phyloP scores from a whole-genome alignment of 2,113 vertebrate genomes.

The Etheostoma spectabile region DNA sequence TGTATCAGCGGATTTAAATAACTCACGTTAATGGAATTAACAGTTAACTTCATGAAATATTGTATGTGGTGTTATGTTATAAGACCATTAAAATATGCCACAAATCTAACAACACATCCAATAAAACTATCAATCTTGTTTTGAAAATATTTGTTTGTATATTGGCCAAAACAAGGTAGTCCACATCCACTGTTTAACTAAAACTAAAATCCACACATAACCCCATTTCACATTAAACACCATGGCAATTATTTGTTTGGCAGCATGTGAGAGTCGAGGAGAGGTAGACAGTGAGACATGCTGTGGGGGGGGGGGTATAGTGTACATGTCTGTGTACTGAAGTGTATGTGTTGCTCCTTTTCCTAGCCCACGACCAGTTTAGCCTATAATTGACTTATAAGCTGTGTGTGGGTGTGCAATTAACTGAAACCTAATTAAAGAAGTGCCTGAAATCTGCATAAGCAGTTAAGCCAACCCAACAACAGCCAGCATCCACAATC shows the following conservation, averaged over 20 bases:
- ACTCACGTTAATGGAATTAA: too few species aligned
- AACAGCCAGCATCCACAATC: slow-evolving; percentile 17
- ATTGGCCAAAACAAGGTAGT: background rate
- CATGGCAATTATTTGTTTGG: slow-evolving; percentile 44
- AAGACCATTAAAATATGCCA: background rate
- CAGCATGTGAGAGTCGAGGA: slow-evolving; percentile 25
- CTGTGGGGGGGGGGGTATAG: background rate
- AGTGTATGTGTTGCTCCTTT: slow-evolving; percentile 26
- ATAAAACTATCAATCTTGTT: background rate
- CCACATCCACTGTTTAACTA: slow-evolving; percentile 8
- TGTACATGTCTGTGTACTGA: background rate
- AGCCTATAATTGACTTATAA: slow-evolving; percentile 71
- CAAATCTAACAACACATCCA: background rate
- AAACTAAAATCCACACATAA: slow-evolving; percentile 1
- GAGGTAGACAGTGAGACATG: slow-evolving; percentile 14
- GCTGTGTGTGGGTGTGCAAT: slow-evolving; percentile 72
- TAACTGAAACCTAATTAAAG: slow-evolving; percentile 71
- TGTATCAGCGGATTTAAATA: too few species aligned
- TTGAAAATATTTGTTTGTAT: background rate
- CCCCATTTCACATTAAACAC: slow-evolving; percentile 33
- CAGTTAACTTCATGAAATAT: too few species aligned
- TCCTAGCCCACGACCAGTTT: slow-evolving; percentile 55
- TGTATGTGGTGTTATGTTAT: too few species aligned
- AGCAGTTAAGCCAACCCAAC: slow-evolving; percentile 46
- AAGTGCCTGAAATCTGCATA: slow-evolving; percentile 61